Evolutionary conservation across 2,113 vertebrate genomes (phyloP).

Genomic region (Gnathochromis pfefferi): DNA sequence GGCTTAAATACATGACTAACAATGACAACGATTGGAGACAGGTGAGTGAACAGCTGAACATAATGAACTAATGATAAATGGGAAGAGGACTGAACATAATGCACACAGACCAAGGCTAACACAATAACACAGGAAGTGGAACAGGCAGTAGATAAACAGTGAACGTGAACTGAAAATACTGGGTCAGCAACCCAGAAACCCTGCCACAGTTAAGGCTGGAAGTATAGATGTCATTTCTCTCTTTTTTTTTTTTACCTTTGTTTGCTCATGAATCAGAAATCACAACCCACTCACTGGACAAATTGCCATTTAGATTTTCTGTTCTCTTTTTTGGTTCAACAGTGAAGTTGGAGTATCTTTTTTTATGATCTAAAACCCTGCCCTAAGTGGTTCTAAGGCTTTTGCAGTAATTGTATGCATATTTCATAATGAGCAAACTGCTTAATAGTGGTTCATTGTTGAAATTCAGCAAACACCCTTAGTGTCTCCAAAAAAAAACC

Average conservation of each 20-base stretch:
- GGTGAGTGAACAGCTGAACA: too few relatives aligned
- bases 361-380: neutral
- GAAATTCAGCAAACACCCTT: neutral
- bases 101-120: too few relatives aligned
- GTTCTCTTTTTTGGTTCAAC: neutral
- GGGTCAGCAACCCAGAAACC: too few relatives aligned
- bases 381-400: neutral
- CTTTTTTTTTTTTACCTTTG: neutral
- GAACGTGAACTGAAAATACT: too few relatives aligned
- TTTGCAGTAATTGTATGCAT: neutral
- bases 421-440: constrained; percentile 6
- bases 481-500: neutral
- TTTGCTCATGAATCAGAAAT: neutral
- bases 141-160: too few relatives aligned
- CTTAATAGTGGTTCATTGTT: neutral
- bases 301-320: neutral
- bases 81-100: too few relatives aligned
- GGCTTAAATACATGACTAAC: too few relatives aligned
- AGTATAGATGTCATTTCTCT: neutral
- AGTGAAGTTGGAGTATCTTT: neutral
- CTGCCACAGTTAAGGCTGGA: neutral
- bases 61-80: too few relatives aligned
- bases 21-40: too few relatives aligned
- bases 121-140: too few relatives aligned
- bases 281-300: neutral